Conservation (phyloP, 2,113 vertebrate genomes). For the Fregetta grallaria region DNA sequence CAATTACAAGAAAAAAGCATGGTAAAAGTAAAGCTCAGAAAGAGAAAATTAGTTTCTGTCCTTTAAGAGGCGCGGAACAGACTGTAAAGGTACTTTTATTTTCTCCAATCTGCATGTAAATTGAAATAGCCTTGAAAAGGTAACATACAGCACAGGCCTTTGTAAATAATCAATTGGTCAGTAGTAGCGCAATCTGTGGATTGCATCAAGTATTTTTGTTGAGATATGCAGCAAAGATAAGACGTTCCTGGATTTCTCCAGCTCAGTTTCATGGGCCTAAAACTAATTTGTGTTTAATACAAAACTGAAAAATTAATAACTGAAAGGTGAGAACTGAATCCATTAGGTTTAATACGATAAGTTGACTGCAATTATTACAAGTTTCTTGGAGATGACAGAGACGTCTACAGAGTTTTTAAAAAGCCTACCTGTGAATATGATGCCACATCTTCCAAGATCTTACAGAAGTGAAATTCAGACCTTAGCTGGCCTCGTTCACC, state of each 20-base stretch:
- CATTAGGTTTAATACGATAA: background rate
- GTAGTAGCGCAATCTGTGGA: background rate
- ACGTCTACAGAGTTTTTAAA: background rate
- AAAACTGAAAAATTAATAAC: background rate
- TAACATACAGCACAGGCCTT: background rate
- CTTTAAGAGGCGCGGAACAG: background rate
- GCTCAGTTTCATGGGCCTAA: background rate
- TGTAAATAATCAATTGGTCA: background rate
- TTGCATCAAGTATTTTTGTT: background rate
- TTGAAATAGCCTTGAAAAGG: constrained; percentile 7
- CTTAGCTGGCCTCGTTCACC: background rate
- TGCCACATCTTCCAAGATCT: constrained; percentile 26
- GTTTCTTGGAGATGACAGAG: background rate
- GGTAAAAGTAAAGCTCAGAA: background rate
- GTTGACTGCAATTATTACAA: background rate
- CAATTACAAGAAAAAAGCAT: constrained; percentile 1
- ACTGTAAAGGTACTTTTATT: background rate
- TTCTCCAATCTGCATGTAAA: constrained; percentile 28
- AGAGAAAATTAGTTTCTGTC: background rate
- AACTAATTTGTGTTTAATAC: background rate
- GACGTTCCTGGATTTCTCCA: background rate
- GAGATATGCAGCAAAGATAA: background rate
- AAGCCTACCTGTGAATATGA: constrained; percentile 32
- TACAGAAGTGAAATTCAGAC: background rate
- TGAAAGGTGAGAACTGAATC: background rate